Conservation (phyloP, 2,797 vertebrate species). For the Lutjanus campechanus region DNA sequence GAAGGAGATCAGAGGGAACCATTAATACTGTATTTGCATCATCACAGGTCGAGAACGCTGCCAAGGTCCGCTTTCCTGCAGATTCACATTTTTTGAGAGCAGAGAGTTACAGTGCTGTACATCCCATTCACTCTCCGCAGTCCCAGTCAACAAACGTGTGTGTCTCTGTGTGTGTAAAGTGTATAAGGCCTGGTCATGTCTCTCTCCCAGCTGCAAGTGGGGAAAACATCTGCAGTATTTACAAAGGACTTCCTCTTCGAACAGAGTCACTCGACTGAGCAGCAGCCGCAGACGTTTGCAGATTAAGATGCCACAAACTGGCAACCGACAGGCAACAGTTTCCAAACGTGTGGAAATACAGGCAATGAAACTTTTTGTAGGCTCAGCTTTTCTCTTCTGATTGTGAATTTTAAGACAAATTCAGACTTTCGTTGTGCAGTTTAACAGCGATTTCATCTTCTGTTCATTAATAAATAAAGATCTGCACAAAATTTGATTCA, state of each 20-base stretch:
- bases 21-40: slow-evolving; percentile 60
- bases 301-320: slow-evolving; percentile 21
- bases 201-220: slow-evolving; percentile 36
- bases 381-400: slow-evolving; percentile 3
- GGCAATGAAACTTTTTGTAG: not conserved
- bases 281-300: slow-evolving; percentile 38
- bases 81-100: slow-evolving; percentile 66
- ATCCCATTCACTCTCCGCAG: slow-evolving; percentile 66
- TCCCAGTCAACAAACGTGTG: slow-evolving; percentile 69
- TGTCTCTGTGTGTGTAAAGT: slow-evolving; percentile 62
- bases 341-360: slow-evolving; percentile 13
- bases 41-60: slow-evolving; percentile 20
- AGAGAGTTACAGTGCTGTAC: slow-evolving; percentile 57
- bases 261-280: slow-evolving; percentile 39
- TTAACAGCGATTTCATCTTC: not conserved
- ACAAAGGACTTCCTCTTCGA: slow-evolving; percentile 54
- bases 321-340: not conserved
- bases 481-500: slow-evolving; percentile 2
- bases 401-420: slow-evolving; percentile 13
- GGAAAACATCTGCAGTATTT: slow-evolving; percentile 62
- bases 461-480: slow-evolving; percentile 8
- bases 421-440: slow-evolving; percentile 1
- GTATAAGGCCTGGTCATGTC: slow-evolving; percentile 85
- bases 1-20: slow-evolving; percentile 27
- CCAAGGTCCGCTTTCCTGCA: slow-evolving; percentile 10